These are phyloP conservation scores for Poeciliopsis occidentalis DNA, from an alignment of 2,113 vertebrate genomes.

Conservation along the genomic window DNA sequence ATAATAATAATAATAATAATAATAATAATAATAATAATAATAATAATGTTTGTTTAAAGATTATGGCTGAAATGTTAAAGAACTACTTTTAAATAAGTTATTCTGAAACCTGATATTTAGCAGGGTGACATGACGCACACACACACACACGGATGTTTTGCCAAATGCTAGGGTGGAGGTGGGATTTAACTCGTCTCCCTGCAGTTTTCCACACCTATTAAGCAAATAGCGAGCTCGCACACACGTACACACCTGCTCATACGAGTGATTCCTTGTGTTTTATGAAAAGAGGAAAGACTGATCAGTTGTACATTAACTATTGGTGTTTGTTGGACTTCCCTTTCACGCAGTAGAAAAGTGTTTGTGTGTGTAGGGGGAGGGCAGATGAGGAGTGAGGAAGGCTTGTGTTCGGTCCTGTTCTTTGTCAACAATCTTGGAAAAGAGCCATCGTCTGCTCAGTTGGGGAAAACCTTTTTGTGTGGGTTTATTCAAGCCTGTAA, in stretches of 20 bases:
- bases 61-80: background rate
- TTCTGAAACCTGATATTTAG: background rate
- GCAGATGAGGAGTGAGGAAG: no score
- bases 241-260: constrained; percentile 12
- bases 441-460: constrained; percentile 52
- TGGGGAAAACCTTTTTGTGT: constrained; percentile 54
- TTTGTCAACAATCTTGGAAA: constrained; percentile 69
- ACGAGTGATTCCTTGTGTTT: constrained; percentile 9
- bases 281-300: background rate
- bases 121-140: background rate
- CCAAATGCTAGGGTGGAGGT: constrained; percentile 51
- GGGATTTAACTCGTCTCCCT: constrained; percentile 28
- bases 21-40: background rate
- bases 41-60: background rate
- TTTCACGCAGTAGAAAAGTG: no score
- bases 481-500: constrained; percentile 56
- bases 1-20: background rate
- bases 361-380: no score
- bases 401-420: no score
- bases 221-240: constrained; percentile 49
- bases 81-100: background rate
- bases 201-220: constrained; percentile 62
- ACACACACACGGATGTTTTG: no score
- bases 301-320: background rate
- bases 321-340: no score